These are phyloP conservation scores for Onchidella celtica DNA, from an alignment of 2,888 invertebrate genomes.

Conservation along the genomic window DNA sequence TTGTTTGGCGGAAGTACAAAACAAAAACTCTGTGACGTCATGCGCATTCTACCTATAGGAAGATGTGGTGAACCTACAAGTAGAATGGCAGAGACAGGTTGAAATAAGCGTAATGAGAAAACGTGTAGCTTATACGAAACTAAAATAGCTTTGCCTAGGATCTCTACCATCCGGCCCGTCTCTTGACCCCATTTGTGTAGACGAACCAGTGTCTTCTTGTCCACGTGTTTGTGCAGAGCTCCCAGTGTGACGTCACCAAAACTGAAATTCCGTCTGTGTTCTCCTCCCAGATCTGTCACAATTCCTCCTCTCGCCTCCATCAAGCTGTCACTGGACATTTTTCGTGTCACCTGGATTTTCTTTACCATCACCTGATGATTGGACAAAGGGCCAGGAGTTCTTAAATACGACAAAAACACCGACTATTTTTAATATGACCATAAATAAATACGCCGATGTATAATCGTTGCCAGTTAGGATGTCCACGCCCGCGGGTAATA, in stretches of 20 bases:
- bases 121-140: no score
- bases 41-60: no score
- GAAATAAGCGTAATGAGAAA: no score
- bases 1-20: no score
- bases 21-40: no score
- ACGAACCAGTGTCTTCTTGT: constrained; percentile 11
- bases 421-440: not conserved
- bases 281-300: not conserved
- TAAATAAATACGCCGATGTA: no score
- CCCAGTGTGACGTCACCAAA: constrained; percentile 34
- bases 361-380: not conserved
- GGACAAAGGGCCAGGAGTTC: no score
- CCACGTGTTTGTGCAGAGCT: constrained; percentile 7
- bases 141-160: no score
- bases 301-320: not conserved
- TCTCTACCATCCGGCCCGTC: constrained; percentile 1
- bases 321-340: not conserved
- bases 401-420: not conserved
- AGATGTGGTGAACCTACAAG: no score
- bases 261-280: not conserved
- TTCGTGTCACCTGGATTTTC: not conserved
- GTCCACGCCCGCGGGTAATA: no score
- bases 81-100: no score
- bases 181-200: constrained; percentile 24
- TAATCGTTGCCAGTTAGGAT: no score